Evolutionary conservation across 1,140 invertebrate genomes (phyloP).

Genomic region (Oreohelix idahoensis): DNA sequence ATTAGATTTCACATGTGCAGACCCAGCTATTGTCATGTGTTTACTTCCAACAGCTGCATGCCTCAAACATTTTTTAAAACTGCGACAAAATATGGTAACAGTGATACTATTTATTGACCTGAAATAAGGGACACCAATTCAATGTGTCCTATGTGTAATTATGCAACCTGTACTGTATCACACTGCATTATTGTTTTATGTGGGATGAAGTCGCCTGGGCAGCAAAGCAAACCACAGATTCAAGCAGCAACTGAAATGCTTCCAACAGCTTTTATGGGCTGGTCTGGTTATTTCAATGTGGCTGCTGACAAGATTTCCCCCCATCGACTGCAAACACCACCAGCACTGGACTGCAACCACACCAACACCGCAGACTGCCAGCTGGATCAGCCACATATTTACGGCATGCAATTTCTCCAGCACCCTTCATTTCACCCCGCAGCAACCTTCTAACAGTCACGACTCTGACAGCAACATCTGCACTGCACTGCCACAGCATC

Average conservation of each 20-base stretch:
- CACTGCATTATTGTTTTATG: too few relatives aligned
- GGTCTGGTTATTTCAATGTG: not conserved
- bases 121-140: too few relatives aligned
- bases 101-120: too few relatives aligned
- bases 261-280: not conserved
- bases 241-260: not conserved
- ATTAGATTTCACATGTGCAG: too few relatives aligned
- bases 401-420: constrained; percentile 30
- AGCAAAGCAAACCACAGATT: too few relatives aligned
- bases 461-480: constrained; percentile 38
- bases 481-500: constrained; percentile 39
- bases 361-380: constrained; percentile 13
- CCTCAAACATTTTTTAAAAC: too few relatives aligned
- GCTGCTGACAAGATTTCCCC: not conserved
- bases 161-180: too few relatives aligned
- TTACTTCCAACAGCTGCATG: too few relatives aligned
- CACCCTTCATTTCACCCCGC: constrained; percentile 23
- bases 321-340: not conserved
- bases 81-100: too few relatives aligned
- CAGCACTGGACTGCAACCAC: constrained; percentile 10
- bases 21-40: too few relatives aligned
- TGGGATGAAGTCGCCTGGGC: too few relatives aligned
- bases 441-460: constrained; percentile 23
- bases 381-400: not conserved
- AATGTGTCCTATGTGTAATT: too few relatives aligned